Evolutionary conservation across 1,140 invertebrate species (phyloP), one percentile per base, ranked within the genome.

Genomic region (Chironomus tepperi): DNA sequence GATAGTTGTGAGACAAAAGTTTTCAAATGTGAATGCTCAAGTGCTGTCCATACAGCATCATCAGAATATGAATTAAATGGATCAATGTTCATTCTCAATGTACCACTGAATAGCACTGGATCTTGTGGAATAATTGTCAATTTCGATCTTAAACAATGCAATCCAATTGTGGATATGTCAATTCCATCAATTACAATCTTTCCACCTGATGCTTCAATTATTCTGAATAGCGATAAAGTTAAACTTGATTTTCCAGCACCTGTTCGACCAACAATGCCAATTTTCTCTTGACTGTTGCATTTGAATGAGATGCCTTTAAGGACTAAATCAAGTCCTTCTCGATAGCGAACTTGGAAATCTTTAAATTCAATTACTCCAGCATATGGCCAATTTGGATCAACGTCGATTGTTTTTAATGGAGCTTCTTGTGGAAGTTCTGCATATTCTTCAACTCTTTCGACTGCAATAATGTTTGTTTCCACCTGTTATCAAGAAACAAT

Each of bases 391-490:
- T 15, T 7, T n/a, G 73, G 15, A 42, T 73, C 24, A 2, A 70
- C 16, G 2, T 18, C 16, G 6, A 8, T 70, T 19, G 16, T 75
- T 43, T 72, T 42, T 65, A 65, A 75, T 21, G 74, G 15, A 43
- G 74, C 74, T 73, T 75, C 83, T 77, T 83, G 83, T 7, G 83
- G 81, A 0, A 88, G 89, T 79, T 93, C 90, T 7, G 89, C 87
- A 79, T 95, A 96, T 80, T 96, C 93, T 78, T 92, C 92, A 73
- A 96, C 91, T 81, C 94, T 86, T 81, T 96, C 94, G 2, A 95
- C 92, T 16, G 92, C 90, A 0, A 96, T 93, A 75, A 95, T 94
- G 79, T 95, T 94, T 1, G 91, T 93, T 82, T 96, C 94, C 12
- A 96, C 24, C 24, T 34, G 24, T 2, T 34, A 34, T 34, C 5